Evolutionary conservation across 1,140 invertebrate genomes (phyloP), one percentile per base, ranked within the genome.

Genomic region (Zaprionus nigranus): DNA sequence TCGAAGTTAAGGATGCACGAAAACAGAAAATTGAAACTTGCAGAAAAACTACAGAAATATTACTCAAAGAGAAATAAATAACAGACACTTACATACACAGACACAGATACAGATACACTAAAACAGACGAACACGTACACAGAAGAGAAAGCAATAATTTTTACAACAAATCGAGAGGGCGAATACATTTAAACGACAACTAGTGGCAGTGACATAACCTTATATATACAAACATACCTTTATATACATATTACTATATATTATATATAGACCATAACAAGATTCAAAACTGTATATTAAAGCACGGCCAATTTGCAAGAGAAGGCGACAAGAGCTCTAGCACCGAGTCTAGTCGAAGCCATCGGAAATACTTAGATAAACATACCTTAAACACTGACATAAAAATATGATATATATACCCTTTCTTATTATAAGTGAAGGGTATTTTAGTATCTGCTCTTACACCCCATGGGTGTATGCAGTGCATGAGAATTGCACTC

Each of bases 121-220:
- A 40, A 5, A 70, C 24, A 43, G 38, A 68, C 15, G 46, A 22
- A 75, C 34, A 56, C 54, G 74, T 17, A 77, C 57, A 77, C 75
- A 79, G 75, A 87, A 81, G 81, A 88, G 75, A 87, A 87, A 87
- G 84, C 84, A 87, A 87, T 87, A 87, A 87, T 87, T 87, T 87
- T 87, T 87, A 84, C 71, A 77, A 78, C 63, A 67, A 72, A 51
- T 54, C 62, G 43, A 72, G 61, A 76, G 61, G 40, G 46, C 58
- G 62, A 72, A 64, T 76, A 79, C 63, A 79, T 71, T 67, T 70
- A 70, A 74, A 77, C 34, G 72, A 78, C 34, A 77, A 77, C 74
- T 79, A 79, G 74, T 77, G 78, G 82, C 82, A 85, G 61, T 82
- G 84, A 82, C 83, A 87, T 87, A 76, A 82, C 73, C 67, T 82